Evolutionary conservation across 2,113 vertebrate genomes (phyloP).

Genomic region (Nymphicus hollandicus): DNA sequence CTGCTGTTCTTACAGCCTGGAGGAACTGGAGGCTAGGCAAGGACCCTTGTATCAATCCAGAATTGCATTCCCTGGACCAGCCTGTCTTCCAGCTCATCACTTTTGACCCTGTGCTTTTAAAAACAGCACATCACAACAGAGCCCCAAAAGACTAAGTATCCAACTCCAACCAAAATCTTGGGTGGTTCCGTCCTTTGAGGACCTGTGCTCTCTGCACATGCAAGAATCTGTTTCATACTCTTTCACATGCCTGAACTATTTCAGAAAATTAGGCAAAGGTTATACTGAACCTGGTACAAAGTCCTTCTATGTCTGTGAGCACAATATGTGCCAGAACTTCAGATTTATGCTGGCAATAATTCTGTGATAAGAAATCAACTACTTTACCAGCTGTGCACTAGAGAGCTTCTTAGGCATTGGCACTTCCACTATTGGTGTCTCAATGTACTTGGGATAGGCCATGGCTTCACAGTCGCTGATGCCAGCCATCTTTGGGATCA

Average conservation of each 20-base stretch:
- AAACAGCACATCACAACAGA: neutral
- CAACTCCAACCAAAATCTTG: neutral
- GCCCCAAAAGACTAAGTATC: neutral
- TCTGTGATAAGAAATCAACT: neutral
- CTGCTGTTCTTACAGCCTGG: neutral
- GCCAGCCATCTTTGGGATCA: conserved; percentile 79
- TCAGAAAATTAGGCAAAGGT: neutral
- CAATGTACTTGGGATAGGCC: conserved; percentile 85
- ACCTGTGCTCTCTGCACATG: fast-evolving
- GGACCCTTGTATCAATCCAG: neutral
- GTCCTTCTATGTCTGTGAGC: neutral
- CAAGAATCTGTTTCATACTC: neutral
- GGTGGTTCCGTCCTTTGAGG: neutral
- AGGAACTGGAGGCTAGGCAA: neutral
- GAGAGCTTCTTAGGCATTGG: conserved; percentile 89
- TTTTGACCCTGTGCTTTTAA: neutral
- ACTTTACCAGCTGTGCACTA: conserved; percentile 76
- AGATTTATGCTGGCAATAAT: neutral
- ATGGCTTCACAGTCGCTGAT: conserved; percentile 84
- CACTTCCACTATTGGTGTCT: conserved; percentile 85
- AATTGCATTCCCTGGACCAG: neutral
- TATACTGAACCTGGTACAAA: neutral
- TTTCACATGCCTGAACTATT: neutral
- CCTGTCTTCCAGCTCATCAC: neutral
- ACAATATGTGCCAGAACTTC: neutral